A percentile compares a stretch with the other conserved stretches of the same genome.
These are phyloP conservation scores for Salvelinus fontinalis DNA, from an alignment of 2,113 vertebrate genomes.

Conservation along the genomic window DNA sequence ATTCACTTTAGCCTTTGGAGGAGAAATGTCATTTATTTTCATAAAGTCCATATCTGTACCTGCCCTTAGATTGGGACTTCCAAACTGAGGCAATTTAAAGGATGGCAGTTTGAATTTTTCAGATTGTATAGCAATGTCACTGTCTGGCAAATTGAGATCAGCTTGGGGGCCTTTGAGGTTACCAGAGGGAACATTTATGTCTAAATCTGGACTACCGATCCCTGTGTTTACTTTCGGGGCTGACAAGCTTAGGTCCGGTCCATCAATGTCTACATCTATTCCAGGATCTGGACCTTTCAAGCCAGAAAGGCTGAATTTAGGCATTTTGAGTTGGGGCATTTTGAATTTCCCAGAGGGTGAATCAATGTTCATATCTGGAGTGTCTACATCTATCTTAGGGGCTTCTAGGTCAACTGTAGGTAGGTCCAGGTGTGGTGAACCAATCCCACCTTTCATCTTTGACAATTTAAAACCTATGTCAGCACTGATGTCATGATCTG, in stretches of 20 bases:
- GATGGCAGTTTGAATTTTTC: constrained; percentile 23
- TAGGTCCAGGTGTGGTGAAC: constrained; percentile 44
- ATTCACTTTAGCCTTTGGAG: constrained; percentile 42
- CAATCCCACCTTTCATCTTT: constrained; percentile 56
- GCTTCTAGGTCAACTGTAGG: constrained; percentile 41
- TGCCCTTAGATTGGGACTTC: constrained; percentile 27
- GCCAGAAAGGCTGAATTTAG: constrained; percentile 33
- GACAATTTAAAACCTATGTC: constrained; percentile 43
- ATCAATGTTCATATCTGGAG: constrained; percentile 45
- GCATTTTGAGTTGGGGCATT: constrained; percentile 56
- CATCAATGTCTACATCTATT: constrained; percentile 45
- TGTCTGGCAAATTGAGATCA: constrained; percentile 13
- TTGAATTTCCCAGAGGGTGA: constrained; percentile 50
- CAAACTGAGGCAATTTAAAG: constrained; percentile 22
- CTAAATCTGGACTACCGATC: constrained; percentile 26
- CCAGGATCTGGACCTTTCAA: constrained; percentile 50
- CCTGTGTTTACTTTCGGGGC: constrained; percentile 8
- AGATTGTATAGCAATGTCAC: constrained; percentile 8
- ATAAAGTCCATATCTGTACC: constrained; percentile 49
- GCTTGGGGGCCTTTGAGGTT: constrained; percentile 43
- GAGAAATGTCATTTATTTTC: constrained; percentile 29
- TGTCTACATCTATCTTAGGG: constrained; percentile 53
- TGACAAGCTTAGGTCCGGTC: constrained; percentile 16
- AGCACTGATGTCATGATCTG: constrained; percentile 42
- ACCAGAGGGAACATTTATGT: background rate